Evolutionary conservation across 1,140 invertebrate genomes (phyloP).

Genomic region (Drepana arcuata): DNA sequence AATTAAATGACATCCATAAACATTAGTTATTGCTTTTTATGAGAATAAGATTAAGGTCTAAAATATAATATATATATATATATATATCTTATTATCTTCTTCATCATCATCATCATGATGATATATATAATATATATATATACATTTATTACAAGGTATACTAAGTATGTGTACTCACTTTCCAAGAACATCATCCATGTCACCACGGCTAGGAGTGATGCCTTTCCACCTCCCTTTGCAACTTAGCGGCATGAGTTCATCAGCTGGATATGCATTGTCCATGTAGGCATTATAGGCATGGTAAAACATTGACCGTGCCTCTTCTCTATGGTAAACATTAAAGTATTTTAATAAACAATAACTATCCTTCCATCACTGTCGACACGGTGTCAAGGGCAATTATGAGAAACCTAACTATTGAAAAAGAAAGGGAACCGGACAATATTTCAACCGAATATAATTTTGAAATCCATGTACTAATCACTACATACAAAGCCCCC

Average conservation of each 20-base stretch:
- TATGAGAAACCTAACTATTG: too few species aligned
- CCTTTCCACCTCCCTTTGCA: slow-evolving; percentile 93
- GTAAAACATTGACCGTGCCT: slow-evolving; percentile 95
- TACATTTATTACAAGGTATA: too few species aligned
- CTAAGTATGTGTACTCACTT: too few species aligned
- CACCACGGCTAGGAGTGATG: slow-evolving; percentile 89
- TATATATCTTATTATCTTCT: too few species aligned
- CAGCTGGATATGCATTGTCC: slow-evolving; percentile 97
- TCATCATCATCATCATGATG: too few species aligned
- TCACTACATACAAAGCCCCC: neutral
- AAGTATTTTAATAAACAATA: neutral
- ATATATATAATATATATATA: too few species aligned
- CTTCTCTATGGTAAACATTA: slow-evolving; percentile 74
- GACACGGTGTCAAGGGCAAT: too few species aligned
- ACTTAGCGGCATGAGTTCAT: slow-evolving; percentile 97
- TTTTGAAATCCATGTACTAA: neutral
- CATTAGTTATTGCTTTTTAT: too few species aligned
- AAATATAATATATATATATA: neutral
- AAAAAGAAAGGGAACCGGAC: neutral
- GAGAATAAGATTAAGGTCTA: too few species aligned
- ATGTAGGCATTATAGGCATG: slow-evolving; percentile 98
- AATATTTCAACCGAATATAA: neutral
- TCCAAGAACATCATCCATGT: slow-evolving; percentile 96
- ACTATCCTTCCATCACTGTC: too few species aligned
- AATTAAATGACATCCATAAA: too few species aligned